These are phyloP conservation scores for Anthonomus grandis DNA, from an alignment of 1,140 invertebrate species.

Conservation along the genomic window DNA sequence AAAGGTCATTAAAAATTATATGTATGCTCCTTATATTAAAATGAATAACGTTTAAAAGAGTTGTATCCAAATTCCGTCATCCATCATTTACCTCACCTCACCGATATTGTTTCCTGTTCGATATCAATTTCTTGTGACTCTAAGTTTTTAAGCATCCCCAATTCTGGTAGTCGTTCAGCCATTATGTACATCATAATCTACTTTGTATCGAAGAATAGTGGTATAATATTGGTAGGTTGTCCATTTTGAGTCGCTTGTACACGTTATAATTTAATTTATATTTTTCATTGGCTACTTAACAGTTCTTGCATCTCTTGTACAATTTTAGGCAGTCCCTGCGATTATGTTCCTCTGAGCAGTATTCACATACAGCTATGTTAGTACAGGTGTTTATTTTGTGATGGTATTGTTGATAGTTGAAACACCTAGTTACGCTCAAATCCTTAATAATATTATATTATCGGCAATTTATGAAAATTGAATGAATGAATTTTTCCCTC, in stretches of 20 bases:
- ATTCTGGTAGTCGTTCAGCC: neutral
- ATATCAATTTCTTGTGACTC: neutral
- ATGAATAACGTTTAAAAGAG: neutral
- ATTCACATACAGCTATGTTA: neutral
- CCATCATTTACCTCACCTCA: neutral
- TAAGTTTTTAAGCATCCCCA: neutral
- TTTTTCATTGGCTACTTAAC: neutral
- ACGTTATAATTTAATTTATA: neutral
- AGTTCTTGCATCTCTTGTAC: neutral
- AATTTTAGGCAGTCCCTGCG: neutral
- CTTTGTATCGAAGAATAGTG: neutral
- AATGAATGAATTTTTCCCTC: too few species aligned
- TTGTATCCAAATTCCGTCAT: too few species aligned
- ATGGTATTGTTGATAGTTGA: neutral
- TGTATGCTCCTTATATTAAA: constrained; percentile 1
- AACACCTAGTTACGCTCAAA: neutral
- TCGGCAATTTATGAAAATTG: too few species aligned
- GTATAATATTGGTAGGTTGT: neutral
- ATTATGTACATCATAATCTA: neutral
- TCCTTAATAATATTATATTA: too few species aligned
- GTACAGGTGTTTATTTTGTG: neutral
- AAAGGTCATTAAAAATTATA: neutral
- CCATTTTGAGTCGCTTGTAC: neutral
- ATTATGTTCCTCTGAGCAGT: neutral
- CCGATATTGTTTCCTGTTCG: neutral